Percentiles rank a stretch among this genome's conserved stretches.
These are phyloP conservation scores for Andrena cerasifolii DNA, from an alignment of 1,140 invertebrate genomes.

Conservation along the genomic window DNA sequence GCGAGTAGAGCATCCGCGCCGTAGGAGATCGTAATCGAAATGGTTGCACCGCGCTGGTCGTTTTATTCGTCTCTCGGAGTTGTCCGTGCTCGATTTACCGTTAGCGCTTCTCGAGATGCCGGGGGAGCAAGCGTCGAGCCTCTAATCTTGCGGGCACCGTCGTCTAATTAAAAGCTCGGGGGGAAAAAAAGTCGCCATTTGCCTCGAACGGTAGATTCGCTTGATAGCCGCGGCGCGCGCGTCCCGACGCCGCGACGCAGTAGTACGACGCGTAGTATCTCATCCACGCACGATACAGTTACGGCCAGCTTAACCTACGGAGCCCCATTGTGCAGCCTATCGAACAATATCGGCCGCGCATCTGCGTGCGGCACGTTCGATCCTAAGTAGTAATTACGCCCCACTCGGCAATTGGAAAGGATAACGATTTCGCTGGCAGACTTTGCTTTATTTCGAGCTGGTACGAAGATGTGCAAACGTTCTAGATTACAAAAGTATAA, in stretches of 20 bases:
- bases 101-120: slow-evolving; percentile 39
- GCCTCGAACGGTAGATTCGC: slow-evolving; percentile 36
- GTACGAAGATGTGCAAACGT: no score
- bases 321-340: neutral
- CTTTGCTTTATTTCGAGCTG: no score
- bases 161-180: slow-evolving; percentile 57
- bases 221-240: slow-evolving; percentile 23
- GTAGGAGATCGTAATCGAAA: slow-evolving; percentile 2
- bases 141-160: slow-evolving; percentile 56
- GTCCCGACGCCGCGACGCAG: neutral
- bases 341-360: no score
- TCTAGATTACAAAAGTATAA: no score
- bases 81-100: slow-evolving; percentile 59
- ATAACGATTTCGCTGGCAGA: no score
- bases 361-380: no score
- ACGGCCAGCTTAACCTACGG: neutral
- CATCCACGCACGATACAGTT: slow-evolving; percentile 47
- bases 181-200: slow-evolving; percentile 34
- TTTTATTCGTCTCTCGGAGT: slow-evolving; percentile 29
- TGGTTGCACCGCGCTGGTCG: neutral
- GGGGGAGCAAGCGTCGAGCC: neutral
- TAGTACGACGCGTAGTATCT: slow-evolving; percentile 1
- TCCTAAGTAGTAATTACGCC: no score
- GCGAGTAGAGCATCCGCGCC: neutral
- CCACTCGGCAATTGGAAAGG: no score